Percentiles rank a stretch among this genome's conserved stretches.
Conservation (phyloP, 2,113 vertebrate species). For the Anseranas semipalmata region DNA sequence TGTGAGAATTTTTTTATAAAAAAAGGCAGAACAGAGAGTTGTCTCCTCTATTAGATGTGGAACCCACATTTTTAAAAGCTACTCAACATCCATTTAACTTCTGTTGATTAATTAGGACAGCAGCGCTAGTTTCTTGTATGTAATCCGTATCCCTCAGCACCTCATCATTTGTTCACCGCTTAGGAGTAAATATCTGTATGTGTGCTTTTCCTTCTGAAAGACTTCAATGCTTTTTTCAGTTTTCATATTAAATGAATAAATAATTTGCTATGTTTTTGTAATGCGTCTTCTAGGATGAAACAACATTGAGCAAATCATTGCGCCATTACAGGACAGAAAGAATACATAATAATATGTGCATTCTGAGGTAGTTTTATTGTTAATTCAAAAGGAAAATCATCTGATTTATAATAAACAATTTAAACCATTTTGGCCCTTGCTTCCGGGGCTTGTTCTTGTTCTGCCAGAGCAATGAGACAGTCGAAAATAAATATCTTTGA, state of each 20-base stretch:
- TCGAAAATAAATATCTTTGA: not conserved
- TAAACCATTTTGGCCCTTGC: not conserved
- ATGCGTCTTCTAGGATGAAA: not conserved
- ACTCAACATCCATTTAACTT: conserved; percentile 10
- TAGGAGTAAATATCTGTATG: not conserved
- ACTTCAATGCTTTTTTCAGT: not conserved
- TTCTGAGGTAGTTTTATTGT: not conserved
- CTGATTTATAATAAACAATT: not conserved
- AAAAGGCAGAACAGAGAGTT: not conserved
- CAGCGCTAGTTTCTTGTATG: not conserved
- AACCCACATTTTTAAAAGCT: not conserved
- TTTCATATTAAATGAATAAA: not conserved
- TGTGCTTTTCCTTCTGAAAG: not conserved
- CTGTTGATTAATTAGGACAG: not conserved
- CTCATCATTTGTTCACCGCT: accelerated
- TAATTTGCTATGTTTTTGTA: not conserved
- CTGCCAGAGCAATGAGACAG: not conserved
- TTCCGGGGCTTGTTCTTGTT: not conserved
- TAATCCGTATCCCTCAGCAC: not conserved
- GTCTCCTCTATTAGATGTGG: not conserved
- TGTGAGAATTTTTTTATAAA: not conserved
- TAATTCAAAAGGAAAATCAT: not conserved
- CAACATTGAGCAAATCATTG: not conserved
- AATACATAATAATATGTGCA: not conserved
- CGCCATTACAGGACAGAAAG: not conserved